A percentile compares a stretch with the other conserved stretches of the same genome.
phyloP scores from a whole-genome alignment of 1,140 invertebrate species.

The Eriosoma lanigerum region DNA sequence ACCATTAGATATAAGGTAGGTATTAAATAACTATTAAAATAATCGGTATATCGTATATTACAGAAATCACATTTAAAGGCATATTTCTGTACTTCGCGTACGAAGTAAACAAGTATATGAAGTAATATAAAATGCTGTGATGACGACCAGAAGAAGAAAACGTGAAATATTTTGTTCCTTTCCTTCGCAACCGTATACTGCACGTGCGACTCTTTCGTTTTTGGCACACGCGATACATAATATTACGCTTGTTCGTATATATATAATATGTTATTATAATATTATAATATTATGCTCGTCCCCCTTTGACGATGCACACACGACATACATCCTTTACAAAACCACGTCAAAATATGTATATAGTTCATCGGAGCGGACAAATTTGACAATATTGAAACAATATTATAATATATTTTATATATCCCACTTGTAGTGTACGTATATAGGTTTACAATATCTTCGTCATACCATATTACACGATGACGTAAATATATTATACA shows the following conservation, averaged over 20 bases:
- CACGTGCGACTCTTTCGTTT: neutral
- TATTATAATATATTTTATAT: neutral
- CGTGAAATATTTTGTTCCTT: neutral
- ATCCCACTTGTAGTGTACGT: no score
- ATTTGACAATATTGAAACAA: conserved; percentile 9
- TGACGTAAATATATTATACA: neutral
- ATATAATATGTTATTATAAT: neutral
- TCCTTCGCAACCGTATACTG: neutral
- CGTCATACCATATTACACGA: no score
- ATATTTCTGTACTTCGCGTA: no score
- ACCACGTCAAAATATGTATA: neutral
- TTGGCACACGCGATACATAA: neutral
- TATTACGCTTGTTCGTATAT: neutral
- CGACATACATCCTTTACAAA: neutral
- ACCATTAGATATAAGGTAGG: no score
- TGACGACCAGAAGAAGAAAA: neutral
- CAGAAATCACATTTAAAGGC: no score
- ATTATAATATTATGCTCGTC: neutral
- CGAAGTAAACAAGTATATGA: no score
- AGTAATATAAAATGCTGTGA: no score
- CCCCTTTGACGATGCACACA: neutral
- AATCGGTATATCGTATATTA: no score
- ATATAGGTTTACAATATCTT: no score
- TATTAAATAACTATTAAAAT: no score
- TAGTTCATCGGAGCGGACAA: neutral